Percentiles rank a stretch among this genome's conserved stretches.
Conservation (phyloP, 1,140 invertebrate species). For the Macrotrachela quadricornifera region DNA sequence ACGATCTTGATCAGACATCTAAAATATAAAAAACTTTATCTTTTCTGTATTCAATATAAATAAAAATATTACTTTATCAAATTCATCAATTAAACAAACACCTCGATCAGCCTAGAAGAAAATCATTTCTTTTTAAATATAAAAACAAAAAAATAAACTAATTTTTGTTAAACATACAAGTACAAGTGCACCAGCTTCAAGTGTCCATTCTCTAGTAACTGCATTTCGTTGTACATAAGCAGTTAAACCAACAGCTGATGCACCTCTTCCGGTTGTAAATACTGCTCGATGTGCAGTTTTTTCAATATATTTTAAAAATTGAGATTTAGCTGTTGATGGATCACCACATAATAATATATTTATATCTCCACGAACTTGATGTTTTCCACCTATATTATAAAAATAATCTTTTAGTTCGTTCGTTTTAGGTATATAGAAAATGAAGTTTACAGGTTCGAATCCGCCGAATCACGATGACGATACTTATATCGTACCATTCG, state of each 20-base stretch:
- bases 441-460: too few relatives aligned
- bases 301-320: constrained; percentile 46
- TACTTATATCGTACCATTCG: too few relatives aligned
- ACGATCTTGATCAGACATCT: constrained; percentile 80
- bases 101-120: constrained; percentile 58
- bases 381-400: constrained; percentile 47
- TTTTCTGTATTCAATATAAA: background rate
- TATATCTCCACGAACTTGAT: constrained; percentile 83
- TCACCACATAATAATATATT: constrained; percentile 90
- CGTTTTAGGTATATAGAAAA: too few relatives aligned
- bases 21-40: constrained; percentile 31
- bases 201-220: constrained; percentile 77
- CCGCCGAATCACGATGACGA: too few relatives aligned
- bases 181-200: constrained; percentile 64
- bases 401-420: too few relatives aligned
- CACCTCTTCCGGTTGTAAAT: constrained; percentile 89
- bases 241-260: constrained; percentile 88
- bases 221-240: constrained; percentile 84
- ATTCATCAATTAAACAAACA: constrained; percentile 94
- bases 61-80: constrained; percentile 60
- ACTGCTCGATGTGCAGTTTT: constrained; percentile 75
- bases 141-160: constrained; percentile 45
- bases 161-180: constrained; percentile 16
- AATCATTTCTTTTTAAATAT: too few relatives aligned
- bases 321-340: constrained; percentile 93